Evolutionary conservation across 2,888 invertebrate genomes (phyloP).

Genomic region (Lasioglossum malachurum): DNA sequence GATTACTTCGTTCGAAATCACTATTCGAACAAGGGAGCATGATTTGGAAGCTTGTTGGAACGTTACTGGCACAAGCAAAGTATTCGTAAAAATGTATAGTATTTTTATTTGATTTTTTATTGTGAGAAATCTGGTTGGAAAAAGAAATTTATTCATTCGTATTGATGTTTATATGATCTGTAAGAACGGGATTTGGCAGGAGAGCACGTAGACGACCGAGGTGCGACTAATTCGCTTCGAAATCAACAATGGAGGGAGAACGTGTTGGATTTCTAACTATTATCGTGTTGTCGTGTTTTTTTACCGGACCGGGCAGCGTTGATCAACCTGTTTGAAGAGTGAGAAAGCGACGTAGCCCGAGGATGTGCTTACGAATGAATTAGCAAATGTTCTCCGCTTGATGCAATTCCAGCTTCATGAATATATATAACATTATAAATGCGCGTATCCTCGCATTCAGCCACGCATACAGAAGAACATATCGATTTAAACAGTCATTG

Average conservation of each 20-base stretch:
- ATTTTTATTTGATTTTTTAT: not conserved
- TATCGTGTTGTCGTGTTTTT: not conserved
- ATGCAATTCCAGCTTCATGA: conserved; percentile 13
- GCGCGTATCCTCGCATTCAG: not conserved
- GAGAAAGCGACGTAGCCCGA: conserved; percentile 6
- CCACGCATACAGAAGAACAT: not conserved
- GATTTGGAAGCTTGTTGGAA: not conserved
- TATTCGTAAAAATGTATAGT: not conserved
- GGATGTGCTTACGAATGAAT: conserved; percentile 11
- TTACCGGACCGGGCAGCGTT: not conserved
- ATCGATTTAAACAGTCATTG: not conserved
- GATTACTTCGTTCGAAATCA: not conserved
- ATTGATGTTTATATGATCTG: not conserved
- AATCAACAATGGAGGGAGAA: not conserved
- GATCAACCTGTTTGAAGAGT: not conserved
- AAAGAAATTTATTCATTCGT: not conserved
- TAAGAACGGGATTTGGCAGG: not conserved
- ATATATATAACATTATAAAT: conserved; percentile 5
- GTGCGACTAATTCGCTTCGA: not conserved
- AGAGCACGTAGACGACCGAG: not conserved
- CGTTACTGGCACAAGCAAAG: not conserved
- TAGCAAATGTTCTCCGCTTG: not conserved
- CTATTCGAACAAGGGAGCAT: not conserved
- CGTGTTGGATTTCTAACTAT: conserved; percentile 11
- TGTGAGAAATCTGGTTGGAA: not conserved